These are phyloP conservation scores for Trisateles emortualis DNA, from an alignment of 2,888 invertebrate species.

Conservation along the genomic window DNA sequence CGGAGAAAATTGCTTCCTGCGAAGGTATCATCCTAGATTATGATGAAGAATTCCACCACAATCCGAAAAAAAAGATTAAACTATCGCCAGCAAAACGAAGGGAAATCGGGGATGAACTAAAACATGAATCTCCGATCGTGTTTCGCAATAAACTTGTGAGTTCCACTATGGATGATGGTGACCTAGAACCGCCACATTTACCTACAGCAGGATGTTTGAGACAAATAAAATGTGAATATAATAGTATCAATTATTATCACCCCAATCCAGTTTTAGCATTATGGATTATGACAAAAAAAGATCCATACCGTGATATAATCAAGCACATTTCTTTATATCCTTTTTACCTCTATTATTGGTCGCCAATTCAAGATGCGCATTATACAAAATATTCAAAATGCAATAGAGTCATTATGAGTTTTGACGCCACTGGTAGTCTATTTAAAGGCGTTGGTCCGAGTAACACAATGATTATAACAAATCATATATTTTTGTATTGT, in stretches of 20 bases:
- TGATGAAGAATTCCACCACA: conserved; percentile 5
- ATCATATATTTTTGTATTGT: conserved; percentile 23
- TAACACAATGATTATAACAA: too few relatives aligned
- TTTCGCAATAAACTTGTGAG: background rate
- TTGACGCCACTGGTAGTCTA: conserved; percentile 16
- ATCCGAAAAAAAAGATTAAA: background rate
- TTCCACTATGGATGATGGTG: background rate
- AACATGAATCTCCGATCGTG: background rate
- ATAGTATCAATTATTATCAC: background rate
- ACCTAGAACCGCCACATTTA: background rate
- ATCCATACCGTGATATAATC: conserved; percentile 6
- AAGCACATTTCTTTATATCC: conserved; percentile 13
- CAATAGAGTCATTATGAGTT: conserved; percentile 13
- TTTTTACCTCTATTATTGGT: conserved; percentile 21
- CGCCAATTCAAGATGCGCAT: conserved; percentile 12
- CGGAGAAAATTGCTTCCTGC: background rate
- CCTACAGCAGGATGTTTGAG: background rate
- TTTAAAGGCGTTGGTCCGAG: conserved; percentile 21
- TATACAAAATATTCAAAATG: conserved; percentile 15
- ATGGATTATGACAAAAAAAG: conserved; percentile 15
- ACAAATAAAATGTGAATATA: conserved; percentile 1
- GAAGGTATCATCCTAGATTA: background rate
- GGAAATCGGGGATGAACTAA: background rate
- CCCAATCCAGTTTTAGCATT: conserved; percentile 13
- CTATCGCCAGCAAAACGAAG: conserved; percentile 11